A percentile compares a stretch with the other conserved stretches of the same genome.
These are phyloP conservation scores for Rhyacophila evoluta DNA, from an alignment of 2,888 invertebrate species.

Conservation along the genomic window DNA sequence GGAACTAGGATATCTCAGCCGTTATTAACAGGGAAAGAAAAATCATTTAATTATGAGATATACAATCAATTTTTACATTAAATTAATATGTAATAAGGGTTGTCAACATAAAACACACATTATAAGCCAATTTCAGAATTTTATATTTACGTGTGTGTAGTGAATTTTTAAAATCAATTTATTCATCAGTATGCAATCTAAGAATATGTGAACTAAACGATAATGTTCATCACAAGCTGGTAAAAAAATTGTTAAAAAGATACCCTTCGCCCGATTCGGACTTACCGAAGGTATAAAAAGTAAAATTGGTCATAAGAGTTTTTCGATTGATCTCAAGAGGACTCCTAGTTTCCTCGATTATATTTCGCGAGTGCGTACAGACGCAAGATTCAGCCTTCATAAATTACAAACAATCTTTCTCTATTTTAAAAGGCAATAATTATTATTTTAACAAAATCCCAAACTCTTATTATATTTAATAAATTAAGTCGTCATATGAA, in stretches of 20 bases:
- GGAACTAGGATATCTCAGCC: slow-evolving; percentile 46
- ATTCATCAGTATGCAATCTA: no score
- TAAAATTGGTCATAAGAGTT: neutral
- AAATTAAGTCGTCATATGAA: neutral
- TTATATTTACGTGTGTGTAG: no score
- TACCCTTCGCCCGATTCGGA: neutral
- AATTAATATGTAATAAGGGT: neutral
- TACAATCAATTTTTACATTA: neutral
- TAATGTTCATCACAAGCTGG: neutral
- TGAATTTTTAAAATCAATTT: no score
- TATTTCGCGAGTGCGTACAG: neutral
- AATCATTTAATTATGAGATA: neutral
- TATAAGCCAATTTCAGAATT: neutral
- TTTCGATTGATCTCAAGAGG: neutral
- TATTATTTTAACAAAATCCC: neutral
- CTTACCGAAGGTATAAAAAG: neutral
- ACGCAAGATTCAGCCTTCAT: slow-evolving; percentile 11
- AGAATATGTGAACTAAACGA: no score
- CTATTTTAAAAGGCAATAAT: neutral
- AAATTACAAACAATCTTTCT: neutral
- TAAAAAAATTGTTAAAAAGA: neutral
- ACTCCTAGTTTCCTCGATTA: slow-evolving; percentile 14
- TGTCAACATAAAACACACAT: neutral
- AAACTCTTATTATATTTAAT: neutral
- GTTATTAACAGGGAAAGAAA: neutral